A percentile compares a stretch with the other conserved stretches of the same genome.
Conservation (phyloP, 2,888 invertebrate genomes). For the Dryadula phaetusa region DNA sequence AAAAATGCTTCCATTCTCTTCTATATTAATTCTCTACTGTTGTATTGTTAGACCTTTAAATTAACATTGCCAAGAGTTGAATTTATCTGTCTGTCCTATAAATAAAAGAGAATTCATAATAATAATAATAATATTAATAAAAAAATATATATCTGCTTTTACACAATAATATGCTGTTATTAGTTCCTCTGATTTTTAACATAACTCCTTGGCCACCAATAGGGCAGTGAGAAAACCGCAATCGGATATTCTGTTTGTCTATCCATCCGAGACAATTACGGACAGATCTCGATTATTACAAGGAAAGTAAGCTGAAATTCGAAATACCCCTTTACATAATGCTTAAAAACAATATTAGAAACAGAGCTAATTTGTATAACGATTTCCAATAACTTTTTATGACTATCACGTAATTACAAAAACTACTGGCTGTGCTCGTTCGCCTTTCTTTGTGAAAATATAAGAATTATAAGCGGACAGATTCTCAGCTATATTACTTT, state of each 20-base stretch:
- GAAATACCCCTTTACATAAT: constrained; percentile 50
- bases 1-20: no score
- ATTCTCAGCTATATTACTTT: background rate
- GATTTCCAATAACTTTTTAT: constrained; percentile 35
- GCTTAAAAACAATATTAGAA: constrained; percentile 40
- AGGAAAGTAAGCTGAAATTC: constrained; percentile 44
- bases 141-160: no score
- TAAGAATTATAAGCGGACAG: constrained; percentile 6
- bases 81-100: no score
- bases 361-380: constrained; percentile 32
- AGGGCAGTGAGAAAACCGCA: constrained; percentile 59
- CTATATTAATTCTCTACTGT: no score
- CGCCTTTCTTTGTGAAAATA: constrained; percentile 23
- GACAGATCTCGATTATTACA: constrained; percentile 51
- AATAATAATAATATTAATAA: no score
- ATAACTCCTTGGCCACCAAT: constrained; percentile 39
- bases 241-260: constrained; percentile 65
- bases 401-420: constrained; percentile 33
- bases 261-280: constrained; percentile 70
- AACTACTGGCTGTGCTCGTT: constrained; percentile 13
- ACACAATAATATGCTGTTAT: background rate
- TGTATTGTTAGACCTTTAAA: no score
- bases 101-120: no score
- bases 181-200: constrained; percentile 7
- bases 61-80: no score